Evolutionary conservation across 2,888 invertebrate species (phyloP), one percentile per base, ranked within the genome.

Genomic region (Dolichomitus sp.): DNA sequence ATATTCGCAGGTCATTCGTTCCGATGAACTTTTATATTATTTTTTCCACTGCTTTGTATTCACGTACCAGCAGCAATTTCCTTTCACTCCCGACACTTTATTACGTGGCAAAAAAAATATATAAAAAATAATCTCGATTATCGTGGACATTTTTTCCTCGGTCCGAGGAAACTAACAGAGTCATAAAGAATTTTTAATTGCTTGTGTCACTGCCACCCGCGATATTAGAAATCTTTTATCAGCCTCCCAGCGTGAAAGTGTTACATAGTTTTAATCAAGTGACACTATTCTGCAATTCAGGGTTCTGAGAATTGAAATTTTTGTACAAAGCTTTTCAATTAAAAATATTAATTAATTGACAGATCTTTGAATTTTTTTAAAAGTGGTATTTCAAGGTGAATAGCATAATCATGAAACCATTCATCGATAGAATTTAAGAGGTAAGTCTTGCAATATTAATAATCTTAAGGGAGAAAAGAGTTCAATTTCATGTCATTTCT

Each of bases 141-240:
- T 74, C 63, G 37, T 45, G 42, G 23, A 37, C 17, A 23, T 57
- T 23, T 30, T 50, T 68, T 33, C 42, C 19, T 42, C 19, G 42
- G 19, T 37, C 14, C 30, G 57, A 40, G 40, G 50, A 76, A 76
- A 65, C 50, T 59, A 76, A 76, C 72, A 50, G 81, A 61, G 75
- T 81, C 81, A 42, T 81, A 81, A 81, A 76, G 70, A 76, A 81
- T 76, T 81, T 59, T 81, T 81, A 76, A 81, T 81, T 76, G 45
- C 76, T 42, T 27, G 45, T 65, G 70, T 57, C 66, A 63, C 52
- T 52, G 74, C 74, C 68, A 69, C 61, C 70, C 70, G 65, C 37
- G 72, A 76, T 66, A 76, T 81, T 72, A 68, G 59, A 76, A 76
- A 72, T 76, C 66, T 81, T 66, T 81, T 76, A 81, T 76, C 76